Percentiles rank a stretch among this genome's conserved stretches.
These are phyloP conservation scores for Corbicula japonica DNA, from an alignment of 2,888 invertebrate genomes.

Conservation along the genomic window DNA sequence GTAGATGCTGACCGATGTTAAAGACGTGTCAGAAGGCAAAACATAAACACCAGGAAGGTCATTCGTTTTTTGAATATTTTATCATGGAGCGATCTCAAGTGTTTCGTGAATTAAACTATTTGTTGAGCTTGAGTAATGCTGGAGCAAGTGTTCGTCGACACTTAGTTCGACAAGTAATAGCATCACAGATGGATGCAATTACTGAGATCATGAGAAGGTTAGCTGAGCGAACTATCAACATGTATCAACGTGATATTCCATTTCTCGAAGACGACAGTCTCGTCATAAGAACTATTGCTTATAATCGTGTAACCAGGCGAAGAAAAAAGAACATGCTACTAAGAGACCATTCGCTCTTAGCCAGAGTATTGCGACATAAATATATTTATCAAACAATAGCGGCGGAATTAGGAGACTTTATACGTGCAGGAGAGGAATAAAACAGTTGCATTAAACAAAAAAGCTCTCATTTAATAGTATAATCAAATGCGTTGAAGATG, in stretches of 20 bases:
- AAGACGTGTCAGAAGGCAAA: conserved; percentile 24
- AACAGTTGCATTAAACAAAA: no score
- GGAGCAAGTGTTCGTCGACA: conserved; percentile 1
- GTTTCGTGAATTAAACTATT: conserved; percentile 14
- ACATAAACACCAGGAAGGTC: conserved; percentile 7
- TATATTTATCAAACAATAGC: conserved; percentile 15
- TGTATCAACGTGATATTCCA: neutral
- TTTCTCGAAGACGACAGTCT: neutral
- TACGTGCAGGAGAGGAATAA: conserved; percentile 9
- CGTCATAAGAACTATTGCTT: neutral
- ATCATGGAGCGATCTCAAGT: conserved; percentile 14
- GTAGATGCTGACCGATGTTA: conserved; percentile 48
- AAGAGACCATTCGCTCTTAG: neutral
- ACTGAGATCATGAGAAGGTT: conserved; percentile 4
- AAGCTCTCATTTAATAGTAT: conserved; percentile 4
- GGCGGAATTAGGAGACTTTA: neutral
- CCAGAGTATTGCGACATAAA: neutral
- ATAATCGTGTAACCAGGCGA: no score
- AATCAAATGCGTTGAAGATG: neutral
- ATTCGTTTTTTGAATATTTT: no score
- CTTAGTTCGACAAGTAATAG: neutral
- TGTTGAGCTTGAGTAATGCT: neutral
- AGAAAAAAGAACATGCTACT: neutral
- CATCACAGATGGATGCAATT: conserved; percentile 9
- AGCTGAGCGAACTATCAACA: neutral